phyloP scores from a whole-genome alignment of 2,113 vertebrate genomes.

The Sorex araneus region DNA sequence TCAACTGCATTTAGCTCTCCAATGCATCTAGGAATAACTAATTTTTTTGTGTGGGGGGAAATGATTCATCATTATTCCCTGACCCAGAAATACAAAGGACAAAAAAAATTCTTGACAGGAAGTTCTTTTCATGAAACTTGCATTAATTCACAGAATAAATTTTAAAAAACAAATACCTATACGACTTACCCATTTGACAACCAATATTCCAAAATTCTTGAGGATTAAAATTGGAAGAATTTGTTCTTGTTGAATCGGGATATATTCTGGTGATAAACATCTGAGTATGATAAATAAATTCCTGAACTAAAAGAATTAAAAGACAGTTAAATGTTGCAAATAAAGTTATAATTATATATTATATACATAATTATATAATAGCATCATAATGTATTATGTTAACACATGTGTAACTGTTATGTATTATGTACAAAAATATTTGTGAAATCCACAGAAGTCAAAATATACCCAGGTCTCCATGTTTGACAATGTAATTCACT shows the following conservation, averaged over 20 bases:
- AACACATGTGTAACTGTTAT: too few species aligned
- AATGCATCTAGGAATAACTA: background rate
- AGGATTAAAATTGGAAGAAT: slow-evolving; percentile 94
- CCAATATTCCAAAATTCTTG: slow-evolving; percentile 96
- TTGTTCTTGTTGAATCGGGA: slow-evolving; percentile 89
- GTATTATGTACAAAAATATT: slow-evolving; percentile 24
- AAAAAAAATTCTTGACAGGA: slow-evolving; percentile 14
- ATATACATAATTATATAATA: background rate
- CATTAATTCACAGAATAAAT: slow-evolving; percentile 41
- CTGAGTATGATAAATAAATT: slow-evolving; percentile 91
- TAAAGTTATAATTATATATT: background rate
- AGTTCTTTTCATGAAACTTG: background rate
- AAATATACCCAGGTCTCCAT: slow-evolving; percentile 39
- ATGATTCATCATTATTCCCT: slow-evolving; percentile 1
- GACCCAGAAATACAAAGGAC: background rate
- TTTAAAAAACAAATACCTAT: background rate
- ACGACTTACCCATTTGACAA: slow-evolving; percentile 92
- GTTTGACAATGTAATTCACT: background rate
- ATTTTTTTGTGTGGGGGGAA: background rate
- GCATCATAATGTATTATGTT: too few species aligned
- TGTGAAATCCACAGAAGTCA: slow-evolving; percentile 17
- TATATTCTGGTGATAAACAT: slow-evolving; percentile 94
- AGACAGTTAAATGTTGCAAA: slow-evolving; percentile 31
- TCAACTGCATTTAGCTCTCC: background rate
- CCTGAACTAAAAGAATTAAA: slow-evolving; percentile 81